Conservation (phyloP, 2,888 invertebrate species). For the Cyaniris semiargus region DNA sequence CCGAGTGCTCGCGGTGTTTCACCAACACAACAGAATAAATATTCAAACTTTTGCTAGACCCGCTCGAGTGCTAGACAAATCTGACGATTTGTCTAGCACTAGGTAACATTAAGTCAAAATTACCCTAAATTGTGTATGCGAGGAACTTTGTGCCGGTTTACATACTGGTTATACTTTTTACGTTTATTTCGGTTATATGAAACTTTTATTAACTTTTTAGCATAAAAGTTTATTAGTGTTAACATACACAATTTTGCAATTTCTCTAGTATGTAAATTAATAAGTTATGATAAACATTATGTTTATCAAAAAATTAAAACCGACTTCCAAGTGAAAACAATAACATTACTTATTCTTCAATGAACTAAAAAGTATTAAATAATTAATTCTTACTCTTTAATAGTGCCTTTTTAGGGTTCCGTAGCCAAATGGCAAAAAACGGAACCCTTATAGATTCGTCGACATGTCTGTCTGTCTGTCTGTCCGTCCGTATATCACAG, state of each 20-base stretch:
- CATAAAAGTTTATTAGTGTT: neutral
- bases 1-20: slow-evolving; percentile 4
- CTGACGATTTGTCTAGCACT: too few species aligned
- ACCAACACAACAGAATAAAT: slow-evolving; percentile 14
- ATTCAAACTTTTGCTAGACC: slow-evolving; percentile 25
- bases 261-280: neutral
- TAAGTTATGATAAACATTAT: neutral
- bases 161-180: neutral
- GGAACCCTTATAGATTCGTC: too few species aligned
- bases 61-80: slow-evolving; percentile 22
- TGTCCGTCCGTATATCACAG: too few species aligned
- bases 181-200: neutral
- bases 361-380: too few species aligned
- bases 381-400: too few species aligned
- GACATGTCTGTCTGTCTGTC: too few species aligned
- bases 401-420: too few species aligned
- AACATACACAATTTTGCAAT: neutral
- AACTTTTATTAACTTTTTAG: neutral
- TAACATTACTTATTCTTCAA: too few species aligned
- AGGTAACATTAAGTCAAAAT: neutral
- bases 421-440: too few species aligned
- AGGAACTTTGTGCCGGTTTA: neutral
- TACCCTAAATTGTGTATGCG: slow-evolving; percentile 5
- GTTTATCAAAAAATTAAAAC: too few species aligned
- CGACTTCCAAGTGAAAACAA: too few species aligned